Base-by-base conservation (phyloP, 2,797 vertebrate genomes). In the Sebastes oblongus region DNA sequence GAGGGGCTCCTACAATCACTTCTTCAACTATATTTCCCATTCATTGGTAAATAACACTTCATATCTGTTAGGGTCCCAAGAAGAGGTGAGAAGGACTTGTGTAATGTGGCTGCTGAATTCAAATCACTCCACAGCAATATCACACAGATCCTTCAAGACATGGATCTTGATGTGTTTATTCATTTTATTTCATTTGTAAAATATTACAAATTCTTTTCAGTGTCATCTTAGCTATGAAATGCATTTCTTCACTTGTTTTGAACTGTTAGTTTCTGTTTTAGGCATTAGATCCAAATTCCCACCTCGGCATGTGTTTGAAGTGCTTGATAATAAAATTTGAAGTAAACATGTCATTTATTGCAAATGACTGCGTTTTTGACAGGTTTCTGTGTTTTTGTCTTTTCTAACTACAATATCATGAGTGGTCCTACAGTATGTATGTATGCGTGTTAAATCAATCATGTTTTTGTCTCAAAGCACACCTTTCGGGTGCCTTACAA, bases 401-500 rank as follows among this genome's bases (percentile, higher is more conserved):
- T 66, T 67, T 77, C 62, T 20, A 24, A 59, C 8, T 30, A 79
- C 34, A 14, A 11, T 25, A 22, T 79, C 42, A 75, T 24, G 3
- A 73, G 6, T 52, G 7, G 54, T 52, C 8, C 56, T 20, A 52
- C 42, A 18, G 42, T 36, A 25, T 80, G 46, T 36, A 24, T 75
- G 36, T 36, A 16, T 71, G 42, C 58, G 39, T 78, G 54, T 69
- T 66, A 77, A 18, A 55, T 73, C 8, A 11, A 61, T 78, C 46
- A 64, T 62, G 27, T 91, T 91, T 92, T 92, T 92, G 93, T 96
- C 93, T 96, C 91, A 96, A 94, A 96, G 96, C 96, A 96, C 95
- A 97, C 97, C 96, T 96, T 96, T 95, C 95, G 96, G 96, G 96
- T 98, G 97, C 97, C 97, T 98, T 98, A 97, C 95, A 96, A 95